phyloP scores from a whole-genome alignment of 2,888 invertebrate genomes.

The Nysson spinosus region DNA sequence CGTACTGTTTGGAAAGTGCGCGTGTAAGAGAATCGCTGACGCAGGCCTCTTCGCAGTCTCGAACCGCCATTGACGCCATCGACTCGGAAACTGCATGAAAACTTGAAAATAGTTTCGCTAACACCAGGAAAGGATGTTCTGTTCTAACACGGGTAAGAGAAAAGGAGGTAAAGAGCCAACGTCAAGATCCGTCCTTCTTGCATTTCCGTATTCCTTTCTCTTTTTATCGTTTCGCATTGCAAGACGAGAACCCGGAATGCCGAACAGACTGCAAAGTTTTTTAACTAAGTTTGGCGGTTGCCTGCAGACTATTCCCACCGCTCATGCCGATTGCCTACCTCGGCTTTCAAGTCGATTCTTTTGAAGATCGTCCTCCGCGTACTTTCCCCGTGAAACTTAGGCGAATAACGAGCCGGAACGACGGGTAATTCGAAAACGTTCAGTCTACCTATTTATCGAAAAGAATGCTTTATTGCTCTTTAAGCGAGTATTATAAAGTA shows the following conservation, averaged over 20 bases:
- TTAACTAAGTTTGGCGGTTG: constrained; percentile 74
- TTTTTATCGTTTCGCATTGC: constrained; percentile 52
- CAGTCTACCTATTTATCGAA: constrained; percentile 35
- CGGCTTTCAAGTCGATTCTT: constrained; percentile 69
- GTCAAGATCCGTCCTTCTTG: constrained; percentile 34
- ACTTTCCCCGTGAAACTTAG: constrained; percentile 46
- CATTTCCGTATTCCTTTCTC: constrained; percentile 28
- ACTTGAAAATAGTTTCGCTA: constrained; percentile 71
- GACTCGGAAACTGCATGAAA: constrained; percentile 67
- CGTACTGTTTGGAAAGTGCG: constrained; percentile 15
- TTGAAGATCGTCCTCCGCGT: constrained; percentile 54
- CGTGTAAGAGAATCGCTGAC: constrained; percentile 46
- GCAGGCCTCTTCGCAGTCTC: constrained; percentile 38
- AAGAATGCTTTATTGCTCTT: constrained; percentile 27
- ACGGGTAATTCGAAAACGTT: constrained; percentile 58
- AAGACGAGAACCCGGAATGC: constrained; percentile 68
- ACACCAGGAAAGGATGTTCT: constrained; percentile 47
- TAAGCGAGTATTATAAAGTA: too few species aligned
- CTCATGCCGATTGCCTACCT: constrained; percentile 60
- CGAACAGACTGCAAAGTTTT: constrained; percentile 75
- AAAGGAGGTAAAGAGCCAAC: constrained; percentile 28
- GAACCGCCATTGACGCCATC: constrained; percentile 57
- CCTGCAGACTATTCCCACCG: constrained; percentile 48
- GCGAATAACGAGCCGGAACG: constrained; percentile 38
- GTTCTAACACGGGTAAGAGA: constrained; percentile 2